Conservation (phyloP, 1,140 invertebrate genomes). For the Andricus grossulariae region DNA sequence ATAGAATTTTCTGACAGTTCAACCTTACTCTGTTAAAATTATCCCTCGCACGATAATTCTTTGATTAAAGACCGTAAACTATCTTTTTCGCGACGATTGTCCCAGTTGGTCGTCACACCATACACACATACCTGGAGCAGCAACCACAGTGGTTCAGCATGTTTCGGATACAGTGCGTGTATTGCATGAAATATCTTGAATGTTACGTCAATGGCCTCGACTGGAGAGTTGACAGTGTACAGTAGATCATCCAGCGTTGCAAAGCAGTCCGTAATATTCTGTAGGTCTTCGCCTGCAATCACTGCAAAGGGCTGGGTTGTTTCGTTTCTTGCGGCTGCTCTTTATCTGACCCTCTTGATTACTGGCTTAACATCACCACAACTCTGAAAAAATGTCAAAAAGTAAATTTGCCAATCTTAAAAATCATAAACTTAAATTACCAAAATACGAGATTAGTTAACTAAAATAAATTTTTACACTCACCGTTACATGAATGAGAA, state of each 20-base stretch:
- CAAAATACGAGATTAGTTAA: not conserved
- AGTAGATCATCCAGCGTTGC: not conserved
- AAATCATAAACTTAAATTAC: not conserved
- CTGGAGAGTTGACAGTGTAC: not conserved
- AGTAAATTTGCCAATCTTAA: not conserved
- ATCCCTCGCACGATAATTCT: no score
- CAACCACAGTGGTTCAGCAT: not conserved
- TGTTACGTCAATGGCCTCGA: not conserved
- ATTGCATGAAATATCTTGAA: not conserved
- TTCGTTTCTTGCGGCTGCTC: not conserved
- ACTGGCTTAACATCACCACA: not conserved
- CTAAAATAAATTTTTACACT: not conserved
- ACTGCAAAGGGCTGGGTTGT: not conserved
- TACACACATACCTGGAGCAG: no score
- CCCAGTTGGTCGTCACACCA: no score
- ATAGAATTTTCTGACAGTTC: no score
- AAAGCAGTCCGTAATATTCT: no score
- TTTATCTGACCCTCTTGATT: not conserved
- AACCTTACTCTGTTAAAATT: no score
- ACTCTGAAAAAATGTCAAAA: not conserved
- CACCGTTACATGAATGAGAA: not conserved
- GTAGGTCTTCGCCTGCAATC: no score
- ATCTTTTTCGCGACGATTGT: no score
- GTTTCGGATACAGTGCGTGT: not conserved
- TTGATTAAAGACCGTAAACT: no score